Base-by-base conservation (phyloP, 2,888 invertebrate species). In the Dasypolia templi region DNA sequence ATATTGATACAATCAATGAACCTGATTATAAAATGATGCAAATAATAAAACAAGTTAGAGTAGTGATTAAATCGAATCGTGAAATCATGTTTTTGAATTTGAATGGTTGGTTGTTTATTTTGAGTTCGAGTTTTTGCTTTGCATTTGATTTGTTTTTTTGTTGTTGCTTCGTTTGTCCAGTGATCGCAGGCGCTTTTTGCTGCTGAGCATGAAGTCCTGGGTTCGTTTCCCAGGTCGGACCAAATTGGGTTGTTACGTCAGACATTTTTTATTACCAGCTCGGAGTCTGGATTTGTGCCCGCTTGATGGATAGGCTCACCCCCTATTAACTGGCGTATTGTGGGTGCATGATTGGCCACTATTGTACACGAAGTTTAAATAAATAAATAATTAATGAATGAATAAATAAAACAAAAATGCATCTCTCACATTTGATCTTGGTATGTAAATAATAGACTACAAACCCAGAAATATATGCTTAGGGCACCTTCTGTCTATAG, bases 31-130 rank as follows among this genome's bases (percentile, higher is more conserved):
- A 35, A 70, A 55, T 49, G 32, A 63, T 71, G 81, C 17, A 26
- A 72, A 51, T 64, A 53, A 53, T 19, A 44, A 32, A 79, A 75
- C 32, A 69, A 65, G 76, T 39, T 75, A 3, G 29, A 26, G 4
- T 1, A 42, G 12, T 11, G 12, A 32, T 77, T 49, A 14, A 62
- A 42, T 63, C 26, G 58, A 72, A 51, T 22, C n/a, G 22, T 44
- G 4, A 32, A 70, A 59, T 42, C 59, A 49, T 53, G 79, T 79
- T 78, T 63, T 71, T n/a, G 19, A 75, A 39, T 75, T 69, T 63
- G 62, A 51, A 51, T 63, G 9, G 3, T 51, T 51, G 55, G 35
- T 32, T 63, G 22, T 39, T 58, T 44, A 58, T 71, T 77, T 64
- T 32, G 39, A 42, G 42, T 77, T 32, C 32, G 7, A 17, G 17